Conservation (phyloP, 2,797 vertebrate species). For the Sebastes trivittatus region DNA sequence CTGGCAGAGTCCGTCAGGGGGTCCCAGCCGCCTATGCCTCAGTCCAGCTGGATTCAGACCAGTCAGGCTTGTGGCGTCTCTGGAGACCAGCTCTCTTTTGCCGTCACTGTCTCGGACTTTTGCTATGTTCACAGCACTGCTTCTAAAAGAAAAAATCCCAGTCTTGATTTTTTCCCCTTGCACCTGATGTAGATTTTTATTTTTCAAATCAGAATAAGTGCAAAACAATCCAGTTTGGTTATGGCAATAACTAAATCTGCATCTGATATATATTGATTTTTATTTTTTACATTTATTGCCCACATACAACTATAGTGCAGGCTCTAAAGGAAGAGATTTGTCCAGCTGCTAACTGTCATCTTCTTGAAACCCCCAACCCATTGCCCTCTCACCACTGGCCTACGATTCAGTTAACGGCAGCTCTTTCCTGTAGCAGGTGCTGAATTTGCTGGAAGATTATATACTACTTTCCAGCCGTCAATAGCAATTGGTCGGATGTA, state of each 20-base stretch:
- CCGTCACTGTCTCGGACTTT: neutral
- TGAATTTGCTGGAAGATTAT: neutral
- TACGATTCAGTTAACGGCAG: neutral
- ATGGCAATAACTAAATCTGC: neutral
- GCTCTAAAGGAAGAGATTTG: neutral
- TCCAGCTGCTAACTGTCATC: neutral
- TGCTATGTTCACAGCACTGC: neutral
- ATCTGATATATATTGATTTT: neutral
- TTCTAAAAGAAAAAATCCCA: neutral
- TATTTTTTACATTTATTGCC: neutral
- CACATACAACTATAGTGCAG: neutral
- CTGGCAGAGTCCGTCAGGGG: constrained; percentile 15
- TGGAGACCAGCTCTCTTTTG: constrained; percentile 10
- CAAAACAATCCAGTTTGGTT: neutral
- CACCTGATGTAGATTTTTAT: neutral
- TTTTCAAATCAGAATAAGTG: neutral
- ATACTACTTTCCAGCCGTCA: neutral
- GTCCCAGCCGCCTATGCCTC: constrained; percentile 9
- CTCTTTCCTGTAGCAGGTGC: neutral
- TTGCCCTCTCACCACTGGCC: neutral
- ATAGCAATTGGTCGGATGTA: neutral
- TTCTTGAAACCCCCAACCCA: neutral
- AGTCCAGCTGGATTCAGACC: constrained; percentile 39
- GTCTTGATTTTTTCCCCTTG: neutral
- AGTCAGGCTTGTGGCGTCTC: constrained; percentile 1